Evolutionary conservation across 1,140 invertebrate genomes (phyloP).

Genomic region (Drosophila aff.): DNA sequence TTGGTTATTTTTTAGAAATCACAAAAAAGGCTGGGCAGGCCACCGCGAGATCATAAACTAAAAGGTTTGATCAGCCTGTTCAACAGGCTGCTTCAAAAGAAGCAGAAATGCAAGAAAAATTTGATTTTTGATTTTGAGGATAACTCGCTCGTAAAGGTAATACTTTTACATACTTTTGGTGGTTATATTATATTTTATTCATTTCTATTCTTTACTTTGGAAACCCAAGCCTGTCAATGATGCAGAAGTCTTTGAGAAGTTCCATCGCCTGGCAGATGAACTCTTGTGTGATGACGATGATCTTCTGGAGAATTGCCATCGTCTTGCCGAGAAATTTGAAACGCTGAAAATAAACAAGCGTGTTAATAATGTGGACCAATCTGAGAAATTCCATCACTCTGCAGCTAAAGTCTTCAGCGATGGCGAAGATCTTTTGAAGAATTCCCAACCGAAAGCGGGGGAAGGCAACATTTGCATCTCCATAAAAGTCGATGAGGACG

Average conservation of each 20-base stretch:
- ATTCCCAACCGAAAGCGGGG: not conserved
- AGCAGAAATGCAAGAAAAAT: not conserved
- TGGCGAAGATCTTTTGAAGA: not conserved
- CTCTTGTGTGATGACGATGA: conserved; percentile 20
- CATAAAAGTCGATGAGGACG: conserved; percentile 2
- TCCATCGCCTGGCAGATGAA: not conserved
- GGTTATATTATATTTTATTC: not conserved
- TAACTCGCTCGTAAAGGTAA: conserved; percentile 38
- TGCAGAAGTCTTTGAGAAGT: conserved; percentile 30
- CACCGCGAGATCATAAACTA: not conserved
- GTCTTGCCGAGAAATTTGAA: not conserved
- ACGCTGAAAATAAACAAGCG: not conserved
- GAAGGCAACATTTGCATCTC: conserved; percentile 30
- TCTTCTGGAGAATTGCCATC: too few relatives aligned
- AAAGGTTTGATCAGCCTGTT: conserved; percentile 14
- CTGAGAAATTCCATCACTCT: conserved; percentile 1
- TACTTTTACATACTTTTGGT: too few relatives aligned
- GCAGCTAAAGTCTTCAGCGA: conserved; percentile 1
- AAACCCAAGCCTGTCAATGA: conserved; percentile 16
- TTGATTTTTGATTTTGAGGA: conserved; percentile 22
- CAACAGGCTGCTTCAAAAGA: conserved; percentile 19
- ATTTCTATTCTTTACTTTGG: not conserved
- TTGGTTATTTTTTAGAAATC: conserved; percentile 30
- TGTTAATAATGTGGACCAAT: conserved; percentile 17
- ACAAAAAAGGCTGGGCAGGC: conserved; percentile 12